These are phyloP conservation scores for Brienomyrus brachyistius DNA, from an alignment of 2,113 vertebrate genomes.

Conservation along the genomic window DNA sequence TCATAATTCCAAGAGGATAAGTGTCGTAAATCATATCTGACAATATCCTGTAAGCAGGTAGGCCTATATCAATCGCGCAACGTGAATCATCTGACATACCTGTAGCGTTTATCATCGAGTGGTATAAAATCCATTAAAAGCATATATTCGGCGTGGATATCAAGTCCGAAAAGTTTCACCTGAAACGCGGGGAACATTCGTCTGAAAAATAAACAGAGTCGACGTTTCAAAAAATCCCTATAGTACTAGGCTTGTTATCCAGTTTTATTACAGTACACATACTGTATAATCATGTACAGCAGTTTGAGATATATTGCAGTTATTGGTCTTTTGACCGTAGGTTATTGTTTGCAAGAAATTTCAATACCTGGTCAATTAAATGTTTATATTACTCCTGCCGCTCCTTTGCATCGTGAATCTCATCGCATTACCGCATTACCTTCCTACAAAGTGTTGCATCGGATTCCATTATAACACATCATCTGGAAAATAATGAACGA, in stretches of 20 bases:
- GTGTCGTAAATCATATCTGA: neutral
- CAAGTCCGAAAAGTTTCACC: slow-evolving; percentile 82
- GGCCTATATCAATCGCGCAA: neutral
- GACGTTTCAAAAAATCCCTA: neutral
- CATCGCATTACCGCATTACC: neutral
- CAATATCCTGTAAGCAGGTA: neutral
- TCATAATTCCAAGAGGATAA: neutral
- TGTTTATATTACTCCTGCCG: neutral
- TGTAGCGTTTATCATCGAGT: slow-evolving; percentile 86
- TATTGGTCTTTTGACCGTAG: neutral
- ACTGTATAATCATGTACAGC: neutral
- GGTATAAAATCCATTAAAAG: slow-evolving; percentile 89
- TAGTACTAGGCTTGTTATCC: too few relatives aligned
- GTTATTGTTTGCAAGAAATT: neutral
- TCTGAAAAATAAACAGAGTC: slow-evolving; percentile 50
- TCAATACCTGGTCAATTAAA: neutral
- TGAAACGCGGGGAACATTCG: slow-evolving; percentile 96
- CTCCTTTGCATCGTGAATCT: neutral
- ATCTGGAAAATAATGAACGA: neutral
- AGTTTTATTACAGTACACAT: neutral
- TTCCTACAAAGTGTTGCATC: neutral
- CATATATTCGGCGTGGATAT: slow-evolving; percentile 73
- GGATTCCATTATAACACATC: neutral
- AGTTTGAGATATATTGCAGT: neutral
- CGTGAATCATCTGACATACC: slow-evolving; percentile 49